Evolutionary conservation across 1,140 invertebrate species (phyloP), one percentile per base, ranked within the genome.

Genomic region (Stenopsyche tienmushanensis): DNA sequence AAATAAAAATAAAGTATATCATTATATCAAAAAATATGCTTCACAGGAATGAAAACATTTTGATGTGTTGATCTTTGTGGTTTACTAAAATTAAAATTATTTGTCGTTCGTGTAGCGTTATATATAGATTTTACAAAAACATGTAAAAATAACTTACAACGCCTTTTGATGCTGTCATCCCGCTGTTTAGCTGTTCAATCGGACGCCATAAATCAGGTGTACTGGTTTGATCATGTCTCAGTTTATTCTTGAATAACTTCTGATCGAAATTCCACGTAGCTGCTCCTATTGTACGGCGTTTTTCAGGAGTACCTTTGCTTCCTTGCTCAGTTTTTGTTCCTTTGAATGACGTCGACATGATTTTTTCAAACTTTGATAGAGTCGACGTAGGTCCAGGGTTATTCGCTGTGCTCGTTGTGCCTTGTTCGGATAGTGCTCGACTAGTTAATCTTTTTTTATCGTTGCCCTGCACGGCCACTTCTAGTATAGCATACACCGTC

Each of bases 161-260:
- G 7, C 83, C 80, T 59, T 84, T 82, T n/a, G 83, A 73, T 39
- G 84, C 80, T 15, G 80, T 76, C 59, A 87, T 78, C 17, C 86
- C 86, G 71, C 85, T 87, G 1, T 84, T 81, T 41, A 90, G 89
- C 42, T 87, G 85, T 77, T 86, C 86, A 42, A 90, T 80, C 15
- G 84, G 85, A 71, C 86, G 83, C 89, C 89, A 91, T 71, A 90
- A 82, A 73, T 91, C 89, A 8, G 88, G 88, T n/a, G 88, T 90
- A 2, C 84, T 83, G 50, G 86, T 84, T 42, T 84, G 78, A 34
- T 83, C 80, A 71, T 85, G 86, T 44, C 80, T 79, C 44, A 85
- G 75, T 74, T 87, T 87, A 44, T 83, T 83, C 17, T 81, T 83
- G 65, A 90, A 90, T 57, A 86, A 82, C 69, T 86, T 87, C 2